phyloP scores from a whole-genome alignment of 2,888 invertebrate species.

The Tenthredo distinguenda region DNA sequence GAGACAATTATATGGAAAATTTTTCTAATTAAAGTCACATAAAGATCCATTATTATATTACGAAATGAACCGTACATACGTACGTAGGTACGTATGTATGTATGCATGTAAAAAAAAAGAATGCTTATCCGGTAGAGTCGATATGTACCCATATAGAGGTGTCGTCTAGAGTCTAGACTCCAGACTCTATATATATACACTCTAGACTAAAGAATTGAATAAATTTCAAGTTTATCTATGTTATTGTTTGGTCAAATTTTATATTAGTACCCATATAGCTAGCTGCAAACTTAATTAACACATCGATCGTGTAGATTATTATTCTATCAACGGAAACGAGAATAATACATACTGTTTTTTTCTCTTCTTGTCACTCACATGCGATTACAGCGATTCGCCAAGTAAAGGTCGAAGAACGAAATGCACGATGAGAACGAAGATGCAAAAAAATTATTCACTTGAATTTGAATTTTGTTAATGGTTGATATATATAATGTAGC shows the following conservation, averaged over 20 bases:
- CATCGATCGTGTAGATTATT: not conserved
- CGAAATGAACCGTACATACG: conserved; percentile 16
- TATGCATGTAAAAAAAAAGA: not conserved
- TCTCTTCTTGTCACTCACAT: too few species aligned
- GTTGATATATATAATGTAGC: too few species aligned
- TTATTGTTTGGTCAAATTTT: conserved; percentile 16
- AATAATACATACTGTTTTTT: not conserved
- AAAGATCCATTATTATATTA: conserved; percentile 26
- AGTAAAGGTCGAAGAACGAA: too few species aligned
- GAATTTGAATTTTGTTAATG: too few species aligned
- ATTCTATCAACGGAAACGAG: not conserved
- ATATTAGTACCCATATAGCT: not conserved
- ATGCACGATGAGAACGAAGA: too few species aligned
- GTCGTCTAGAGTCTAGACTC: not conserved
- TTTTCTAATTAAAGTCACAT: conserved; percentile 37
- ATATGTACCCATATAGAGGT: not conserved
- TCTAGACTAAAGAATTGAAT: conserved; percentile 16
- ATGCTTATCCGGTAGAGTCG: conserved; percentile 9
- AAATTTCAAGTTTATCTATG: conserved; percentile 9
- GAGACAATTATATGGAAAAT: not conserved
- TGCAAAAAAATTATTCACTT: too few species aligned
- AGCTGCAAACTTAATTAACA: not conserved
- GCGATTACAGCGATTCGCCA: too few species aligned
- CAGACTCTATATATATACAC: not conserved
- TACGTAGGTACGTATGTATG: not conserved